Conservation (phyloP, 2,888 invertebrate species). For the Lycaena phlaeas region DNA sequence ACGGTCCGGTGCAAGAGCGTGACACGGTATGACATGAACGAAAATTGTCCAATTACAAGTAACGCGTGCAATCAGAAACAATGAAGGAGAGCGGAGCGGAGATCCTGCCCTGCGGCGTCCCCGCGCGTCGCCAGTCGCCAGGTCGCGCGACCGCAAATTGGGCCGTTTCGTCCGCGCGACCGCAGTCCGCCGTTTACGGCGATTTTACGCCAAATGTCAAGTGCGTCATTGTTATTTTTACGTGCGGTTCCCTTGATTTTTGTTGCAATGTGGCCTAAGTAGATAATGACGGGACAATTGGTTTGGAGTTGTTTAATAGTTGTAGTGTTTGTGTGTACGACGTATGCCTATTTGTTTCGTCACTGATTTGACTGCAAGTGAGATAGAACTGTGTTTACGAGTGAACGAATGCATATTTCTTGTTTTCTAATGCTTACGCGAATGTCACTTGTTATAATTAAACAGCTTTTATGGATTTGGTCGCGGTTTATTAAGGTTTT, state of each 20-base stretch:
- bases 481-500: no score
- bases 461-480: no score
- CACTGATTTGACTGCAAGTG: no score
- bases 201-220: slow-evolving; percentile 26
- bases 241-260: slow-evolving; percentile 26
- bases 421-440: no score
- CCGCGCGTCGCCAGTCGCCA: no score
- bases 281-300: background rate
- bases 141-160: slow-evolving; percentile 44
- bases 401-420: no score
- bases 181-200: slow-evolving; percentile 32
- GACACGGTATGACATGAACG: slow-evolving; percentile 6
- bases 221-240: slow-evolving; percentile 19
- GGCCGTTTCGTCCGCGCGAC: slow-evolving; percentile 32
- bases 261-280: slow-evolving; percentile 53
- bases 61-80: slow-evolving; percentile 50
- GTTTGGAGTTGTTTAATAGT: background rate
- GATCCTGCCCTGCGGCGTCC: no score
- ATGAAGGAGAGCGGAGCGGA: slow-evolving; percentile 36
- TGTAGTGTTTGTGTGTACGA: background rate
- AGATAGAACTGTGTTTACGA: no score
- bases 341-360: no score
- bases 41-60: slow-evolving; percentile 19
- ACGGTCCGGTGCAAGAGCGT: background rate
- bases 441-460: no score